Evolutionary conservation across 1,140 invertebrate species (phyloP).

Genomic region (Pachypeltis micranthus): DNA sequence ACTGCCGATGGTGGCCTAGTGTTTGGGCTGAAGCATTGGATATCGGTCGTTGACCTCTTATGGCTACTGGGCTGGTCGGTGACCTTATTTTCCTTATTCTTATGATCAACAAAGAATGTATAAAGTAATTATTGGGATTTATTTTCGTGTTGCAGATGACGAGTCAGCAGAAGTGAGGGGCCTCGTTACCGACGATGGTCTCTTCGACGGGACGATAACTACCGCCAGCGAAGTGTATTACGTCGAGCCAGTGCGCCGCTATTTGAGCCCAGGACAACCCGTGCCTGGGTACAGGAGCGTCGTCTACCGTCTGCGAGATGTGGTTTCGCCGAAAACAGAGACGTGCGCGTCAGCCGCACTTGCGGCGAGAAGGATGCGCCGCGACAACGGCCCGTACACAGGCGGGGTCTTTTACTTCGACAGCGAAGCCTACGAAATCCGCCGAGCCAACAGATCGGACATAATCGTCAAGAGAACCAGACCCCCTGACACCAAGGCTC

Average conservation of each 20-base stretch:
- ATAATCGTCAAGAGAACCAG: slow-evolving; percentile 18
- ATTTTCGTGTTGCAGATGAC: slow-evolving; percentile 52
- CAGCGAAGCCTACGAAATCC: slow-evolving; percentile 18
- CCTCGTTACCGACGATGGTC: slow-evolving; percentile 68
- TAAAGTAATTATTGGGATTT: too few relatives aligned
- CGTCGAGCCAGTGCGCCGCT: slow-evolving; percentile 71
- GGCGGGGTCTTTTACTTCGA: slow-evolving; percentile 19
- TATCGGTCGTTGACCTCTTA: too few relatives aligned
- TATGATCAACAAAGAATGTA: too few relatives aligned
- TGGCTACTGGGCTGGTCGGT: too few relatives aligned
- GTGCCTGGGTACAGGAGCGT: slow-evolving; percentile 55
- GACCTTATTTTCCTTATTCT: too few relatives aligned
- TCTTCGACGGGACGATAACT: slow-evolving; percentile 78
- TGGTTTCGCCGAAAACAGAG: slow-evolving; percentile 35
- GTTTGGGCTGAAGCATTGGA: too few relatives aligned
- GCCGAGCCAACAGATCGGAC: slow-evolving; percentile 11
- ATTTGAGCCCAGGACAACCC: slow-evolving; percentile 35
- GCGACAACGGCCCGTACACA: not conserved
- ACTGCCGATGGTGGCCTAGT: too few relatives aligned
- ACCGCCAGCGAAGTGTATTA: slow-evolving; percentile 67
- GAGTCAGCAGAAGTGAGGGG: slow-evolving; percentile 72
- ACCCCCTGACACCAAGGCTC: slow-evolving; percentile 7
- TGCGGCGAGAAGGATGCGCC: slow-evolving; percentile 1
- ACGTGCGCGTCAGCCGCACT: slow-evolving; percentile 20
- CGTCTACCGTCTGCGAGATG: slow-evolving; percentile 70